phyloP scores from a whole-genome alignment of 2,113 vertebrate species.

The Limnothrissa miodon region DNA sequence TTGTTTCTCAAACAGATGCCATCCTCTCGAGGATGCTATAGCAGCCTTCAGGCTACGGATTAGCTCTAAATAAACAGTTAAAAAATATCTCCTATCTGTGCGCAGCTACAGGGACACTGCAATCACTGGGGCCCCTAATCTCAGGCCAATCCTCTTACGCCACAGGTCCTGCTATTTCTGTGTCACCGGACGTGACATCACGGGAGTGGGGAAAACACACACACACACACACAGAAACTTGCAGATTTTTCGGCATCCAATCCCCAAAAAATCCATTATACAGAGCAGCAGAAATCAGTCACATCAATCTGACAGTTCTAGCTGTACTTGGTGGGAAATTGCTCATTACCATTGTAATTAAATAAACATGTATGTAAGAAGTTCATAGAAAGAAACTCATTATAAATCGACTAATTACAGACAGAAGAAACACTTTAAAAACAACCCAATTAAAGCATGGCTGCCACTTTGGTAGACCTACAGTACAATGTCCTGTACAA shows the following conservation, averaged over 20 bases:
- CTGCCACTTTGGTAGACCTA: background rate
- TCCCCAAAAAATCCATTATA: background rate
- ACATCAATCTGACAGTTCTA: background rate
- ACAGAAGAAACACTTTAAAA: background rate
- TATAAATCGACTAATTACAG: background rate
- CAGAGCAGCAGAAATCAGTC: background rate
- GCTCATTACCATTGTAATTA: background rate
- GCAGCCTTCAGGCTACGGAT: background rate
- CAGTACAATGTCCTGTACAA: background rate
- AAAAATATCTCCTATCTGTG: slow-evolving; percentile 30
- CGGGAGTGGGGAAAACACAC: background rate
- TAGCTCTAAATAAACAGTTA: slow-evolving; percentile 43
- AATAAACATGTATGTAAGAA: background rate
- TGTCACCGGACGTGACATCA: slow-evolving; percentile 54
- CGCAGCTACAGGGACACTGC: slow-evolving; percentile 49
- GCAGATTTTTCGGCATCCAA: background rate
- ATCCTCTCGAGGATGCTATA: background rate
- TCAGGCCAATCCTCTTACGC: slow-evolving; percentile 74
- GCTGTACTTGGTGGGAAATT: background rate
- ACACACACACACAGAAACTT: background rate
- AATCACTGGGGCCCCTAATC: slow-evolving; percentile 68
- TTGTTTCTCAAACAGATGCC: background rate
- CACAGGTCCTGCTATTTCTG: slow-evolving; percentile 59
- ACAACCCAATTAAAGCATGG: background rate
- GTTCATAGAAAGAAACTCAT: background rate